Evolutionary conservation across 64 coral and sea anemone species (phyloP).

Genomic region (Anthopleura sola): DNA sequence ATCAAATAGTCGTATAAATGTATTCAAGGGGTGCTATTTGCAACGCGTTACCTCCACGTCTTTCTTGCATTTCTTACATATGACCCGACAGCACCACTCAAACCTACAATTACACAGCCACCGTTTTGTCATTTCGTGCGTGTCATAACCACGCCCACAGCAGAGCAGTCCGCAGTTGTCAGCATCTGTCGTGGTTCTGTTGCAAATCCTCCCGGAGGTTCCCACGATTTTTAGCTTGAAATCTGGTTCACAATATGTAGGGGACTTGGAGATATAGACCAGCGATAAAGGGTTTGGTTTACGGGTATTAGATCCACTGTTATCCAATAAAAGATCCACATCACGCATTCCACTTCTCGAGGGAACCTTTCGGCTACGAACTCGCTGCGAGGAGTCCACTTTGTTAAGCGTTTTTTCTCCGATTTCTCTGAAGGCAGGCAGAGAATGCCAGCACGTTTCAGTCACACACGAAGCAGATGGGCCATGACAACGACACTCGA

Average conservation of each 20-base stretch:
- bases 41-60: conserved; percentile 23
- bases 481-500: conserved; percentile 50
- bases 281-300: conserved; percentile 48
- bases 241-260: conserved; percentile 59
- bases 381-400: background rate
- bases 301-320: background rate
- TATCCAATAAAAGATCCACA: background rate
- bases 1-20: background rate
- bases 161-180: conserved; percentile 49
- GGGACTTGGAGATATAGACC: conserved; percentile 20
- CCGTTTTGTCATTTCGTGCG: conserved; percentile 46
- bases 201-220: conserved; percentile 52
- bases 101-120: conserved; percentile 65
- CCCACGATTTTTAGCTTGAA: conserved; percentile 31
- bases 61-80: conserved; percentile 65
- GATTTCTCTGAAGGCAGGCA: conserved; percentile 45
- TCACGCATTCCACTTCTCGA: conserved; percentile 26
- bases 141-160: conserved; percentile 83
- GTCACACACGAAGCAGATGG: conserved; percentile 28
- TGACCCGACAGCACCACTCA: conserved; percentile 76
- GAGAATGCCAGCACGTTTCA: conserved; percentile 50
- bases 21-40: conserved; percentile 11
- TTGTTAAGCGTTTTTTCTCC: conserved; percentile 3
- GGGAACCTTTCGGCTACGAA: conserved; percentile 2
- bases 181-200: conserved; percentile 25